Conservation (phyloP, 1,140 invertebrate species). For the Acromyrmex heyeri region DNA sequence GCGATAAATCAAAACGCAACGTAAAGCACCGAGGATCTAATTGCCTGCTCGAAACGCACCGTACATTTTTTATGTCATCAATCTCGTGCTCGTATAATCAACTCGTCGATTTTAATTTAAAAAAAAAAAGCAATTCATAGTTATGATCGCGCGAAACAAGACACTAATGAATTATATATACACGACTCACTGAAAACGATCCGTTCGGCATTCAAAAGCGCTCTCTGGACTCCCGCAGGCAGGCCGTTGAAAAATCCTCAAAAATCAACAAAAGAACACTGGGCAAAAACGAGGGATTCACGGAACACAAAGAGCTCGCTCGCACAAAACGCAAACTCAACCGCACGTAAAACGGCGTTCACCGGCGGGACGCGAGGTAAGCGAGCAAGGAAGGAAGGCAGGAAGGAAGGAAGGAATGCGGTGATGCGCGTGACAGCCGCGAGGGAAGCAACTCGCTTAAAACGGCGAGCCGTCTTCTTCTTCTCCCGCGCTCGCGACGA, state of each 20-base stretch:
- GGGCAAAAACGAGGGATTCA: slow-evolving; percentile 60
- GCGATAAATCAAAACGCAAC: slow-evolving; percentile 31
- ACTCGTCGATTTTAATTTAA: background rate
- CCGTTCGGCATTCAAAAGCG: too few relatives aligned
- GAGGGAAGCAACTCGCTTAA: slow-evolving; percentile 37
- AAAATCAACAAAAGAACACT: slow-evolving; percentile 73
- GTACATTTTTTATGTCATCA: background rate
- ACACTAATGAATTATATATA: background rate
- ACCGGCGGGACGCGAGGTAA: slow-evolving; percentile 49
- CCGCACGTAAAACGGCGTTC: slow-evolving; percentile 67
- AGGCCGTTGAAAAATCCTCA: slow-evolving; percentile 70
- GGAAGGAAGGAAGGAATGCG: slow-evolving; percentile 25
- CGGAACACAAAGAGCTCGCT: slow-evolving; percentile 72
- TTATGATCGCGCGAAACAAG: background rate
- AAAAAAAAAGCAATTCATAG: background rate
- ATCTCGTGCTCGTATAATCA: too few relatives aligned
- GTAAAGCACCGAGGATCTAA: background rate
- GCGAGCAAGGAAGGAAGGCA: slow-evolving; percentile 1
- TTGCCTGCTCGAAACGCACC: background rate
- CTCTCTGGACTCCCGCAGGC: background rate
- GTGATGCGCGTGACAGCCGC: slow-evolving; percentile 42
- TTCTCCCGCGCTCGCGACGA: slow-evolving; percentile 42
- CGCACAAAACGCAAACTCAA: slow-evolving; percentile 64
- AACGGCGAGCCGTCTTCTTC: slow-evolving; percentile 40
- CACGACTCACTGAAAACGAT: slow-evolving; percentile 43